Percentiles rank a stretch among this genome's conserved stretches.
phyloP scores from a whole-genome alignment of 2,113 vertebrate species.

The Eretmodus cyanostictus region DNA sequence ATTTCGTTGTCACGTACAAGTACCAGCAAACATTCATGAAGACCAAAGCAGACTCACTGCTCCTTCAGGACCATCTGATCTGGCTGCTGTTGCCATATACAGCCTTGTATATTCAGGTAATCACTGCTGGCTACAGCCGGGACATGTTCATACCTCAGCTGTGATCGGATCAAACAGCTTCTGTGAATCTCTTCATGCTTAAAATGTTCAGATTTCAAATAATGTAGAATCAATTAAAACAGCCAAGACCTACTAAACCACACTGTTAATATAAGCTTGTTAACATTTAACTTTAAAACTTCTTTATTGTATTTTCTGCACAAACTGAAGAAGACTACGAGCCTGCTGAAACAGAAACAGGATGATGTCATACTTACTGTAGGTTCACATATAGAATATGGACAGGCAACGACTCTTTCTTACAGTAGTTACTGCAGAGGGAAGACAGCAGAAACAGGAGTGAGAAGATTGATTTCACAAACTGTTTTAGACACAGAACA shows the following conservation, averaged over 20 bases:
- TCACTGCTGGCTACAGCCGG: background rate
- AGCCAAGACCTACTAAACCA: background rate
- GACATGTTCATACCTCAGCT: background rate
- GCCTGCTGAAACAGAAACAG: background rate
- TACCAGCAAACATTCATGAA: background rate
- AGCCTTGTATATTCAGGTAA: background rate
- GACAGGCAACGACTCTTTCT: slow-evolving; percentile 57
- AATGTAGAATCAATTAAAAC: background rate
- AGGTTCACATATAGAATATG: slow-evolving; percentile 71
- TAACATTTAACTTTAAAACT: background rate
- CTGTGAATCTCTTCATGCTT: background rate
- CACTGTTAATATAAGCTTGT: background rate
- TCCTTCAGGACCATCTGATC: background rate
- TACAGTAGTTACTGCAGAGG: slow-evolving; percentile 69
- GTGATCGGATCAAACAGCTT: background rate
- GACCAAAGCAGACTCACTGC: background rate
- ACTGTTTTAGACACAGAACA: background rate
- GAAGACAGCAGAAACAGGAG: background rate
- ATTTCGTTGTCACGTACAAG: background rate
- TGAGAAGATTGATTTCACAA: background rate
- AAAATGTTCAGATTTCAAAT: background rate
- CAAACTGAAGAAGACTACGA: background rate
- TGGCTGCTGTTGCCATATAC: background rate
- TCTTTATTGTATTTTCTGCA: background rate
- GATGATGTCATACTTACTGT: slow-evolving; percentile 67